Percentiles rank a stretch among this genome's conserved stretches.
These are phyloP conservation scores for Neosalanx taihuensis DNA, from an alignment of 2,797 vertebrate genomes.

Conservation along the genomic window DNA sequence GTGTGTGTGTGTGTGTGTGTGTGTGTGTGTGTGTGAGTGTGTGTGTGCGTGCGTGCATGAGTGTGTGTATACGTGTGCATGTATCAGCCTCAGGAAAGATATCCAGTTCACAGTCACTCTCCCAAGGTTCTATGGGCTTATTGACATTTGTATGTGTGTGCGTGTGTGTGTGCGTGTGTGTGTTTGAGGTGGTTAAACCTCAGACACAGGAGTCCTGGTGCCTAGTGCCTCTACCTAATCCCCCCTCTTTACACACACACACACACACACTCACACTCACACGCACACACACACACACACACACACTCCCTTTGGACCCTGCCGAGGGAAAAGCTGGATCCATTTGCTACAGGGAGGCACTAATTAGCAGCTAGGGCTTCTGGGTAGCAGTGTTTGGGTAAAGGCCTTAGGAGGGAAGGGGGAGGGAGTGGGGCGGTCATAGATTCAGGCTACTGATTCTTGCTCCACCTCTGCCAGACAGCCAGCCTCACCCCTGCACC, in stretches of 20 bases:
- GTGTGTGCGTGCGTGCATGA: too few relatives aligned
- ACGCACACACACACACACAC: not conserved
- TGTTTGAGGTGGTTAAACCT: constrained; percentile 22
- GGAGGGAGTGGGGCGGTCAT: not conserved
- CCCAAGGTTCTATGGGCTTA: not conserved
- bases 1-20: not conserved
- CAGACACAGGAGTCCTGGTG: constrained; percentile 27
- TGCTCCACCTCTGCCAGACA: not conserved
- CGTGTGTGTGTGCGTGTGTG: constrained; percentile 4
- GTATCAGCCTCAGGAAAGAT: not conserved
- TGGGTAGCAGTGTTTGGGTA: not conserved
- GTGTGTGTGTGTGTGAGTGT: too few relatives aligned
- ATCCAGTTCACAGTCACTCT: not conserved
- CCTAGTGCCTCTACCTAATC: constrained; percentile 10
- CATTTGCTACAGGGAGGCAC: constrained; percentile 14
- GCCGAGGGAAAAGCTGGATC: constrained; percentile 20
- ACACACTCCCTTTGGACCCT: constrained; percentile 19
- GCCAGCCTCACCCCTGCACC: too few relatives aligned
- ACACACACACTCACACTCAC: too few relatives aligned
- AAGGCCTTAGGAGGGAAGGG: not conserved
- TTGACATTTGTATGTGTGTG: constrained; percentile 6
- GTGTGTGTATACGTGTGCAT: not conserved
- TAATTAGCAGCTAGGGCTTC: constrained; percentile 20
- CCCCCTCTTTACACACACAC: not conserved
- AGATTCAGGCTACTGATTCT: not conserved